Evolutionary conservation across 2,113 vertebrate genomes (phyloP), one percentile per base, ranked within the genome.

Genomic region (Sinocyclocheilus grahami): DNA sequence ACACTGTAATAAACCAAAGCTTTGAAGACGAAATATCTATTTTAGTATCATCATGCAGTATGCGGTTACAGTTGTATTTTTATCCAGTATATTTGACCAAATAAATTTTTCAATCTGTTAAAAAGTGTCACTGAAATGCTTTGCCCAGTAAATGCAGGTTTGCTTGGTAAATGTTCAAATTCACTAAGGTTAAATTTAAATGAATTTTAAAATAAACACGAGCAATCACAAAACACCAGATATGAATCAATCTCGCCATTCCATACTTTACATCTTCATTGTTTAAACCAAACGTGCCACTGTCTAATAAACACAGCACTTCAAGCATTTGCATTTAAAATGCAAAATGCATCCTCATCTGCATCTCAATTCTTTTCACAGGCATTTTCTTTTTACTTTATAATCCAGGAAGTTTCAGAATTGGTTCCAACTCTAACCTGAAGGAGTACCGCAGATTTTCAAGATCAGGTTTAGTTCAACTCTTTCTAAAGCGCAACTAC

Each of bases 1-100:
- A 51, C 84, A 87, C 91, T 93, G 92, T 89, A 82, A 86, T 90
- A 89, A 92, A 93, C 92, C 92, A 94, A 95, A 94, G 92, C 91
- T 20, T 39, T 78, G 81, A 42, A 69, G 22, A 60, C 30, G 55
- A 78, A 82, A 90, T 62, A 89, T 90, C 87, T 92, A 93, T 94
- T 94, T 95, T 94, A 88, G 84, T 92, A 87, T 75, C 53, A 62
- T 85, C 20, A 71, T 83, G 58, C 48, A 76, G 87, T 78, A 87
- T 92, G 88, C 90, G 88, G 62, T 60, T 69, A 84, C 88, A 89
- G 89, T 86, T 63, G 88, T 89, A 78, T 89, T 88, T 91, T 87
- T 67, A 39, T 88, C 86, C 42, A 69, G 62, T 27, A 65, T 46
- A 46, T 82, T 18, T 78, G 60, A 88, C 85, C 79, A 86, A 89